Percentiles rank a stretch among this genome's conserved stretches.
Evolutionary conservation across 2,797 vertebrate genomes (phyloP).

Genomic region (Loris lydekkerianus): DNA sequence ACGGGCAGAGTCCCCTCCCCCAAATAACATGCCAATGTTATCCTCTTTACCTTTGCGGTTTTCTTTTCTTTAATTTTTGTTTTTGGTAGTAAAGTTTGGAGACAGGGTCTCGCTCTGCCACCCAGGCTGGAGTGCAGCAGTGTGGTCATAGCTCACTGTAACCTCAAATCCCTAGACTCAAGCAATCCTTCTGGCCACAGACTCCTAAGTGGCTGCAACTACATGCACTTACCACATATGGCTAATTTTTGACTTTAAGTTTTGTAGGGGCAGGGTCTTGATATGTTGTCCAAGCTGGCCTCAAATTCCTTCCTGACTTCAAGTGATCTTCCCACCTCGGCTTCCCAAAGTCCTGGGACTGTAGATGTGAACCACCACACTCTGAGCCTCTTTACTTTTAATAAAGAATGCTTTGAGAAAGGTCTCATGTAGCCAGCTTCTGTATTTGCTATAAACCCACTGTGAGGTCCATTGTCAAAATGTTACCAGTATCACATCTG

Average conservation of each 20-base stretch:
- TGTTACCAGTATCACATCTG: neutral
- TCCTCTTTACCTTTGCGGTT: too few species aligned
- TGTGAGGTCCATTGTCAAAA: neutral
- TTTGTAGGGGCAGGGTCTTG: neutral
- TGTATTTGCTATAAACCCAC: neutral
- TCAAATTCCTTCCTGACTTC: neutral
- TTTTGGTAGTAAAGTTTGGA: neutral
- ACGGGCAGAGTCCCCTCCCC: neutral
- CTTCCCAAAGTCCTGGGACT: neutral
- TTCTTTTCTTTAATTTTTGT: too few species aligned
- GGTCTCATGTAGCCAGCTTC: neutral
- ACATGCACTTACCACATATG: too few species aligned
- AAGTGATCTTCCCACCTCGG: neutral
- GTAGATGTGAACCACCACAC: rapidly evolving
- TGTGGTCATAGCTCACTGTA: neutral
- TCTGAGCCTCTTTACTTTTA: neutral
- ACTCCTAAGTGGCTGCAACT: neutral
- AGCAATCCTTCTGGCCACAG: neutral
- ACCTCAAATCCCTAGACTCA: neutral
- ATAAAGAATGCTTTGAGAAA: neutral
- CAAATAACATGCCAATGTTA: rapidly evolving
- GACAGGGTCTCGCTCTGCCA: neutral
- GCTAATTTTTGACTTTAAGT: neutral
- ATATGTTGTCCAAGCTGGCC: neutral
- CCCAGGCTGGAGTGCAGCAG: neutral